These are phyloP conservation scores for Crocidura indochinensis DNA, from an alignment of 2,797 vertebrate genomes.

Conservation along the genomic window DNA sequence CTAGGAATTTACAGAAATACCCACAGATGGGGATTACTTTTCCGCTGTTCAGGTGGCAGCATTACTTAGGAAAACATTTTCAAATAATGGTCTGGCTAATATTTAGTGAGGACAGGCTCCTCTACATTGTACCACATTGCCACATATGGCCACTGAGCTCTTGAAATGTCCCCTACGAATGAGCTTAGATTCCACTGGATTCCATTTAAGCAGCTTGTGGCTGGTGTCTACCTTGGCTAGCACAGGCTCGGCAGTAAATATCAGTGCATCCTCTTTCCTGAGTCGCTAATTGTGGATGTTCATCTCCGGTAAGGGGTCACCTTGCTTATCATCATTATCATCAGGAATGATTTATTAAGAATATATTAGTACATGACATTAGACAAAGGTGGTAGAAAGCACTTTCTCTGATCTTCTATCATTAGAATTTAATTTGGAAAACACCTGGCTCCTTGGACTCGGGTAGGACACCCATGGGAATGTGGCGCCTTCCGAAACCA, in stretches of 20 bases:
- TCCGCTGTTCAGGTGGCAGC: too few relatives aligned
- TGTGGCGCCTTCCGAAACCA: too few relatives aligned
- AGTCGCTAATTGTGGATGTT: conserved; percentile 46
- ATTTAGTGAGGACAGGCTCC: neutral
- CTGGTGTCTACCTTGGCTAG: neutral
- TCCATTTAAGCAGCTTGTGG: neutral
- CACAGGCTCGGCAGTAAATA: neutral
- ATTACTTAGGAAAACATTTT: neutral
- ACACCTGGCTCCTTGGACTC: conserved; percentile 33
- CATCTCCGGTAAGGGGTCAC: conserved; percentile 53
- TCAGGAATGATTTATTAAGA: conserved; percentile 65
- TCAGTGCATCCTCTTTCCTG: neutral
- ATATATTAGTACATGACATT: neutral
- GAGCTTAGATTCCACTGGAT: neutral
- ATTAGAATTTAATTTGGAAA: conserved; percentile 6
- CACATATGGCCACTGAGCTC: neutral
- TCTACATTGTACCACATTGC: neutral
- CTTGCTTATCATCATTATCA: conserved; percentile 37
- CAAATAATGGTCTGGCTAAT: neutral
- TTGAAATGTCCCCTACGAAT: too few relatives aligned
- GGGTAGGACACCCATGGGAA: neutral
- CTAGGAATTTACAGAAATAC: conserved; percentile 32
- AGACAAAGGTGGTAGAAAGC: neutral
- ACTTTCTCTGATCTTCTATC: neutral
- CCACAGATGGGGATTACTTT: neutral